Percentiles rank a stretch among this genome's conserved stretches.
Evolutionary conservation across 2,113 vertebrate species (phyloP).

Genomic region (Phocoena phocoena): DNA sequence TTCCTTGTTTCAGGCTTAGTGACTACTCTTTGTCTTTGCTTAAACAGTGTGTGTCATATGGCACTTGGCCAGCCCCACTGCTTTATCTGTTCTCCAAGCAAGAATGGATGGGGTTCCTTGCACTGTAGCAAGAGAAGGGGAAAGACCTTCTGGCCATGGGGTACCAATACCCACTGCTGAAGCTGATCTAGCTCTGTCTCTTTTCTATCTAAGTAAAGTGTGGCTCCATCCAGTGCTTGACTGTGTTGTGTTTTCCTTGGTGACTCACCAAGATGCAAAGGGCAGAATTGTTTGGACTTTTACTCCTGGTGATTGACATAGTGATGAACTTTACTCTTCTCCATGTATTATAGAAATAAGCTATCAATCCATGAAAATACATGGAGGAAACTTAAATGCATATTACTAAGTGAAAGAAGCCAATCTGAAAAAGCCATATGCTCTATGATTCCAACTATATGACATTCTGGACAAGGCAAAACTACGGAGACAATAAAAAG

Average conservation of each 20-base stretch:
- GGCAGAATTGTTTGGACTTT: neutral
- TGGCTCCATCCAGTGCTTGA: neutral
- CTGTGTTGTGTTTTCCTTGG: neutral
- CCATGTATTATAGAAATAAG: neutral
- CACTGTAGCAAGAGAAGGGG: neutral
- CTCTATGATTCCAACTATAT: neutral
- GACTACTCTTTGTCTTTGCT: neutral
- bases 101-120: neutral
- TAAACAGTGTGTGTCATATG: neutral
- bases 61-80: neutral
- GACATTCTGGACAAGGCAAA: neutral
- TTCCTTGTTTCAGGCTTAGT: neutral
- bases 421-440: neutral
- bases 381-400: neutral
- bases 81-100: neutral
- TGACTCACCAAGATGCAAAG: neutral
- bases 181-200: neutral
- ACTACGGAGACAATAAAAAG: neutral
- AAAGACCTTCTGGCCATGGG: neutral
- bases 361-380: neutral
- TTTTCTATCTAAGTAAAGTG: neutral
- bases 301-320: neutral
- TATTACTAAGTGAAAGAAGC: neutral
- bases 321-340: neutral
- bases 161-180: neutral